These are phyloP conservation scores for Cranoglanis bouderius DNA, from an alignment of 2,113 vertebrate species.

Conservation along the genomic window DNA sequence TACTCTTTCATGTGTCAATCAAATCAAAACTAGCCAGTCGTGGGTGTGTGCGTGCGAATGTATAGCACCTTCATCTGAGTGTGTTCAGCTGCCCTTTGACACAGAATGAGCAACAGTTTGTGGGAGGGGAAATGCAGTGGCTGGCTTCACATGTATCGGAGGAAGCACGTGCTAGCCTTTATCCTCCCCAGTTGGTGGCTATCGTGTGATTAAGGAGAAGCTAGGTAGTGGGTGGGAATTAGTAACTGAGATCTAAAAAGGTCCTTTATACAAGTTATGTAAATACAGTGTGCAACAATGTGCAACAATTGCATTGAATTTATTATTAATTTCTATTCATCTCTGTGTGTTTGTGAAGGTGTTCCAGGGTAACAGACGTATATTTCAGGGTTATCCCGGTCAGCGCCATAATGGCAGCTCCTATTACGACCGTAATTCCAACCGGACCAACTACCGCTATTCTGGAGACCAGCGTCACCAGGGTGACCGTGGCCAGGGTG, in stretches of 20 bases:
- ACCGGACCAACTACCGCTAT: constrained; percentile 67
- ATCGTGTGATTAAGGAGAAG: neutral
- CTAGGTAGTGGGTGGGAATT: neutral
- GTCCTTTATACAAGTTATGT: neutral
- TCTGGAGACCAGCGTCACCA: constrained; percentile 62
- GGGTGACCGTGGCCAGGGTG: neutral
- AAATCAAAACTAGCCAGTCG: neutral
- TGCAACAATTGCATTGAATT: neutral
- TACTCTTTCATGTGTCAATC: neutral
- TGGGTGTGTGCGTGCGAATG: neutral
- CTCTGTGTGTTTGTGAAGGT: constrained; percentile 67
- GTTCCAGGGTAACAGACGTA: constrained; percentile 75
- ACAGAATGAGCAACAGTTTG: too few relatives aligned
- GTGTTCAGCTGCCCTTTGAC: neutral
- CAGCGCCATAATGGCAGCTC: constrained; percentile 72
- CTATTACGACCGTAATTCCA: constrained; percentile 72
- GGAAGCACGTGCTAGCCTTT: neutral
- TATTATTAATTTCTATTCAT: neutral
- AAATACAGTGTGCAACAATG: neutral
- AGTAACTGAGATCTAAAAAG: neutral
- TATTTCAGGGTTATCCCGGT: constrained; percentile 72
- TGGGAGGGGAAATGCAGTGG: too few relatives aligned
- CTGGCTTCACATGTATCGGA: neutral
- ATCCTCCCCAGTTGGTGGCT: neutral
- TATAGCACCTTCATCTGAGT: neutral